A percentile compares a stretch with the other conserved stretches of the same genome.
phyloP scores from a whole-genome alignment of 2,888 invertebrate genomes.

The Flabesymbios commensalis region DNA sequence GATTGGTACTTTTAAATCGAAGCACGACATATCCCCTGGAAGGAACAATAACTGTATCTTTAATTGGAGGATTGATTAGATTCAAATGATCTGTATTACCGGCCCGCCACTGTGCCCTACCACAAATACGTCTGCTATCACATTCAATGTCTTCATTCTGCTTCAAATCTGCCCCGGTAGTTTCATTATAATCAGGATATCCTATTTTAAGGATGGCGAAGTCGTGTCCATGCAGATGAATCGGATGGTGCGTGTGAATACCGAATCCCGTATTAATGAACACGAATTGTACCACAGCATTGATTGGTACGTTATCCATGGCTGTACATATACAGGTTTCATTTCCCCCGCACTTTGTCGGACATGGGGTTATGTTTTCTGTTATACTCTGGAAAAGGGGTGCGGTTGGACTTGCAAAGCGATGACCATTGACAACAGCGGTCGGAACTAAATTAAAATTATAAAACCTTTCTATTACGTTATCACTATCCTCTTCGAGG shows the following conservation, averaged over 20 bases:
- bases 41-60: too few species aligned
- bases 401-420: neutral
- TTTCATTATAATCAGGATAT: too few species aligned
- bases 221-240: conserved; percentile 37
- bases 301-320: conserved; percentile 5
- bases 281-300: conserved; percentile 17
- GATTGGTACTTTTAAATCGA: too few species aligned
- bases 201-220: conserved; percentile 33
- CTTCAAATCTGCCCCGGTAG: too few species aligned
- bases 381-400: conserved; percentile 6
- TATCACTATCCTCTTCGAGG: neutral
- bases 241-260: conserved; percentile 25
- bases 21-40: too few species aligned
- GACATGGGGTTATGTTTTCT: neutral
- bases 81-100: too few species aligned
- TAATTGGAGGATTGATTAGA: too few species aligned
- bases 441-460: conserved; percentile 9
- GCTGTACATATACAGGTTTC: conserved; percentile 17
- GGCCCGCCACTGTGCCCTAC: too few species aligned
- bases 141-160: too few species aligned
- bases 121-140: too few species aligned
- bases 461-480: conserved; percentile 11
- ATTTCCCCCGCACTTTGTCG: neutral
- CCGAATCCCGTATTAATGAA: conserved; percentile 15
- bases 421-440: conserved; percentile 11